Percentiles rank a stretch among this genome's conserved stretches.
Evolutionary conservation across 2,888 invertebrate species (phyloP).

Genomic region (Odiellus spinosus): DNA sequence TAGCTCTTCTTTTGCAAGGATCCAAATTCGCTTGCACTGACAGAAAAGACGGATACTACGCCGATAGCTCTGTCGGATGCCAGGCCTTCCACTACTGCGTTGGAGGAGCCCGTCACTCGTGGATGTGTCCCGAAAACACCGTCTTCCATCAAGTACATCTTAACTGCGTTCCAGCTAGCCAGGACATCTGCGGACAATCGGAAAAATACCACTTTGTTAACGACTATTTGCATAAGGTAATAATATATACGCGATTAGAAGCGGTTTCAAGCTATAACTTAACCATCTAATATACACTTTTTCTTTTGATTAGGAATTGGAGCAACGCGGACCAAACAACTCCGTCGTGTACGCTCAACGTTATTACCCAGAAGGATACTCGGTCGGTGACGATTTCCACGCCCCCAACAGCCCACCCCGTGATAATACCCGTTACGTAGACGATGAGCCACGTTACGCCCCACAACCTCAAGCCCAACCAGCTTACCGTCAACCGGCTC

Average conservation of each 20-base stretch:
- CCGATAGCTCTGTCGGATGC: slow-evolving; percentile 70
- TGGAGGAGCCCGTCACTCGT: slow-evolving; percentile 62
- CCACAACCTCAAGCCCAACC: slow-evolving; percentile 3
- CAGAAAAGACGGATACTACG: slow-evolving; percentile 76
- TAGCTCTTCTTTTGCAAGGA: slow-evolving; percentile 57
- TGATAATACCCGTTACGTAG: too few species aligned
- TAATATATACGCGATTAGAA: too few species aligned
- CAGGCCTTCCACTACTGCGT: slow-evolving; percentile 90
- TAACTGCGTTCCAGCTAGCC: slow-evolving; percentile 80
- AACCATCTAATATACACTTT: too few species aligned
- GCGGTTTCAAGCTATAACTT: too few species aligned
- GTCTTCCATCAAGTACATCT: slow-evolving; percentile 76
- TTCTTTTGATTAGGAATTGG: slow-evolving; percentile 14
- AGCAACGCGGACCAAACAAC: slow-evolving; percentile 23
- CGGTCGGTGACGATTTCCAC: slow-evolving; percentile 8
- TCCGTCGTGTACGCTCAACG: slow-evolving; percentile 27
- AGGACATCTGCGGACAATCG: slow-evolving; percentile 74
- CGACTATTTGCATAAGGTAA: slow-evolving; percentile 72
- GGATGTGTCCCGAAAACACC: slow-evolving; percentile 84
- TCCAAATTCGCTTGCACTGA: slow-evolving; percentile 65
- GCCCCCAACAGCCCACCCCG: too few species aligned
- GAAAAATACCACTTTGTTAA: slow-evolving; percentile 82
- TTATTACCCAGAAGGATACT: slow-evolving; percentile 24
- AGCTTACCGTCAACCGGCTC: slow-evolving; percentile 3
- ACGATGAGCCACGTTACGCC: background rate